These are phyloP conservation scores for Drosophila bocki DNA, from an alignment of 1,140 invertebrate genomes.

Conservation along the genomic window DNA sequence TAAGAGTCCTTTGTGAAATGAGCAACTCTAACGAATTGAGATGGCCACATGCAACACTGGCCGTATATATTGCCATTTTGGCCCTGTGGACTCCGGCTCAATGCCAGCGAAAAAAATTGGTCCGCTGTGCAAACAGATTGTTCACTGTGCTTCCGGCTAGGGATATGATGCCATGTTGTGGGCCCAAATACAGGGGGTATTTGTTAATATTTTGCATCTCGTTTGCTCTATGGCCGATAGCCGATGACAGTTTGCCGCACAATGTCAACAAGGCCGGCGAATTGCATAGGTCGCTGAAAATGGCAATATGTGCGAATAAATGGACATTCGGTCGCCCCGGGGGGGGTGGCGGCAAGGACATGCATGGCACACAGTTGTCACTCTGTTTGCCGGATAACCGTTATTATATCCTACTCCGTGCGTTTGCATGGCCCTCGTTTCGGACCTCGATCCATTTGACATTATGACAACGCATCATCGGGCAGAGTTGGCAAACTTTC, in stretches of 20 bases:
- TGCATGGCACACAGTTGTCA: constrained; percentile 46
- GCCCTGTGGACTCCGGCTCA: constrained; percentile 3
- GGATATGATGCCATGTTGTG: constrained; percentile 14
- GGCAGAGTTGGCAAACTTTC: constrained; percentile 44
- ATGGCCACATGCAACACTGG: neutral
- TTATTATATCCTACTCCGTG: constrained; percentile 65
- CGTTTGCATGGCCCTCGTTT: constrained; percentile 31
- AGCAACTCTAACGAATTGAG: neutral
- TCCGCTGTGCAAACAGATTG: constrained; percentile 21
- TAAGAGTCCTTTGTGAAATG: neutral
- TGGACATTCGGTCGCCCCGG: constrained; percentile 5
- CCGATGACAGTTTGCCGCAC: constrained; percentile 55
- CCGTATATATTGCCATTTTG: constrained; percentile 3
- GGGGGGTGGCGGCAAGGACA: constrained; percentile 5
- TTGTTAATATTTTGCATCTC: constrained; percentile 73
- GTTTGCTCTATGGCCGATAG: constrained; percentile 44
- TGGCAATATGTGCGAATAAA: constrained; percentile 38
- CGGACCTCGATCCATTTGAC: constrained; percentile 63
- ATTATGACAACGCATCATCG: constrained; percentile 67
- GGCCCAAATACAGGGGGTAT: constrained; percentile 43
- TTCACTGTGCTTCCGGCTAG: neutral
- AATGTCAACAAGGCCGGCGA: constrained; percentile 66
- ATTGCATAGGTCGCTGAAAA: constrained; percentile 56
- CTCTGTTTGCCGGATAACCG: constrained; percentile 66
- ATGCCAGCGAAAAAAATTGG: constrained; percentile 1